Base-by-base conservation (phyloP, 2,113 vertebrate genomes). In the Psettodes erumei region DNA sequence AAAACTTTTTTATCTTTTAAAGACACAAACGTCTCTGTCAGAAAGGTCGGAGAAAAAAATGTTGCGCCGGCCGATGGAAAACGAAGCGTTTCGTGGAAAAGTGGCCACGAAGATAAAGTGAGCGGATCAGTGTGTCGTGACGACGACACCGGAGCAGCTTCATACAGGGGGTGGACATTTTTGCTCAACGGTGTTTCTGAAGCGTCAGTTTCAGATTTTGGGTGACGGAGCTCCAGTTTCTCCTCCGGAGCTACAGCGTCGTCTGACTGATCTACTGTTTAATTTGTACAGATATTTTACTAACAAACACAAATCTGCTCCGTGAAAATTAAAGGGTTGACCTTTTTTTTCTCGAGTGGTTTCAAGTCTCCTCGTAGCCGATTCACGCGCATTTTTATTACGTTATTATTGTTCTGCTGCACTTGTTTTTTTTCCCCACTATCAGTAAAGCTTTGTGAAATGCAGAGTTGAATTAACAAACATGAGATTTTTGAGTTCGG, bases 231-330 rank as follows among this genome's bases (percentile, higher is more conserved):
- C 54, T 58, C 33, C 25, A 16, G 32, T 65, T 51, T 53, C 50
- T 48, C 35, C 38, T 38, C 11, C 37, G 50, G 13, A 25, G 18
- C 19, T 15, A 4, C 23, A 54, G 18, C 59, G 28, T 15, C 12
- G 51, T 23, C 28, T 23, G 43, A 60, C 10, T 50, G 53, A 59
- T 25, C 32, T n/a, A 28, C 65, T 55, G 56, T 55, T 47, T 8
- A 30, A 60, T 55, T 45, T 74, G 55, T 35, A 54, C 50, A 69
- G 42, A 50, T 69, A 69, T 81, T 81, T 75, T 64, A 75, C 66
- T 71, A 50, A 64, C 37, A 64, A 65, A 55, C 40, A 77, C 15
- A 0, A 2, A 55, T 71, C 48, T 78, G 65, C 67, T 75, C 6
- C 1, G 35, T 79, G 60, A 37, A 70, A 43, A 66, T 65, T 66